A percentile compares a stretch with the other conserved stretches of the same genome.
These are phyloP conservation scores for Ceratina calcarata DNA, from an alignment of 1,140 invertebrate species.

Conservation along the genomic window DNA sequence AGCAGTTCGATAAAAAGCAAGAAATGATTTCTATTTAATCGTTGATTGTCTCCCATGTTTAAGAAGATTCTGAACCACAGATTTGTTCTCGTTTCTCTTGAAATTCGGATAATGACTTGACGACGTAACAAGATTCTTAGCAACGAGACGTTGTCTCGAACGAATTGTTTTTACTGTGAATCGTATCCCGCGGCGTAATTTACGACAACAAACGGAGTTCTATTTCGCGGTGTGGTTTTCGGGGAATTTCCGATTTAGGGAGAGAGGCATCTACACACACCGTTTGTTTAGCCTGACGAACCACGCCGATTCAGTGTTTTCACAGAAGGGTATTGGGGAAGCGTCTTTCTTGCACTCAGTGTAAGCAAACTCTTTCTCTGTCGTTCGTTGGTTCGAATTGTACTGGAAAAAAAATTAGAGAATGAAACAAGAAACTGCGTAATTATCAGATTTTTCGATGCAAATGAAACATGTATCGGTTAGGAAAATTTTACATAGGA, in stretches of 20 bases:
- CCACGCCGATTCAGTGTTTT: conserved; percentile 15
- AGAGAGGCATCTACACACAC: conserved; percentile 1
- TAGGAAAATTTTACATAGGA: too few relatives aligned
- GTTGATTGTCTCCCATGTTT: too few relatives aligned
- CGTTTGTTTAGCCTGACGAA: conserved; percentile 30
- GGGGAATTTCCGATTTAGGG: conserved; percentile 9
- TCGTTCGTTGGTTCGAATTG: neutral
- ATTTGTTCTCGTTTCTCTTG: too few relatives aligned
- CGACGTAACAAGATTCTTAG: too few relatives aligned
- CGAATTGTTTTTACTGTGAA: neutral
- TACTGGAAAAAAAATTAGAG: neutral
- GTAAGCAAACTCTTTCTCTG: conserved; percentile 43
- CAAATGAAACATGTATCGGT: too few relatives aligned
- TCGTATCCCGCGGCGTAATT: neutral
- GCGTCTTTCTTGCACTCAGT: neutral
- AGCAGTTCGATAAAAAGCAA: too few relatives aligned
- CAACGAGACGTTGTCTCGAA: neutral
- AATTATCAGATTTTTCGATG: too few relatives aligned
- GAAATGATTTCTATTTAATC: too few relatives aligned
- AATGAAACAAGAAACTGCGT: neutral
- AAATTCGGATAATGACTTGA: too few relatives aligned
- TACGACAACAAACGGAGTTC: neutral
- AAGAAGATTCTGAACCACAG: too few relatives aligned
- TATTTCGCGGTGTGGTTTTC: conserved; percentile 6
- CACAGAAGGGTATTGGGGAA: neutral